A percentile compares a stretch with the other conserved stretches of the same genome.
phyloP scores from a whole-genome alignment of 2,113 vertebrate genomes.

The Speoplatyrhinus poulsoni region DNA sequence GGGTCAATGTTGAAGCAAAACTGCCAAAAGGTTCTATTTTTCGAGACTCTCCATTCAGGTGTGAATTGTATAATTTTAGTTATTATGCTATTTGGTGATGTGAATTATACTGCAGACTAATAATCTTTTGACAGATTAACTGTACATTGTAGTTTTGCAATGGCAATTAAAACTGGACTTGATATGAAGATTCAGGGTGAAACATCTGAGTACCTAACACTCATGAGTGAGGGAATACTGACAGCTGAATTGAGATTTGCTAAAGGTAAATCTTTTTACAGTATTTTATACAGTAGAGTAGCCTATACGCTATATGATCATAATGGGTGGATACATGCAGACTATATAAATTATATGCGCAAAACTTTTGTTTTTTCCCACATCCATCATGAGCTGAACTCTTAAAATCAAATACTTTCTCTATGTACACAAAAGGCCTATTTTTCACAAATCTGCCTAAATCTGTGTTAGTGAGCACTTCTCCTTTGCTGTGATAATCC shows the following conservation, averaged over 20 bases:
- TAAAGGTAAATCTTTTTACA: constrained; percentile 49
- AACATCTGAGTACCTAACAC: background rate
- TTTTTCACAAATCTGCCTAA: too few relatives aligned
- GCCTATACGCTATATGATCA: too few relatives aligned
- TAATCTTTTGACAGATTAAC: constrained; percentile 29
- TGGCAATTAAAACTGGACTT: constrained; percentile 24
- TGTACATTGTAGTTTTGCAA: constrained; percentile 47
- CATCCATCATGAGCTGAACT: too few relatives aligned
- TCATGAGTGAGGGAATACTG: constrained; percentile 42
- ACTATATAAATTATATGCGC: too few relatives aligned
- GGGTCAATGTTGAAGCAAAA: constrained; percentile 44
- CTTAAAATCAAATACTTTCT: too few relatives aligned
- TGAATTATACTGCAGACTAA: background rate
- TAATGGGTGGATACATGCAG: too few relatives aligned
- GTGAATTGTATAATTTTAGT: constrained; percentile 12
- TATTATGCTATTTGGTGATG: background rate
- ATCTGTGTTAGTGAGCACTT: too few relatives aligned
- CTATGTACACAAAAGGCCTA: too few relatives aligned
- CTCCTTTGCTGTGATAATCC: too few relatives aligned
- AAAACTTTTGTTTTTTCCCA: too few relatives aligned
- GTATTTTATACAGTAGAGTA: background rate
- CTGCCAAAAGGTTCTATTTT: constrained; percentile 23
- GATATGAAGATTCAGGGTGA: background rate
- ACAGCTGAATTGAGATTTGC: constrained; percentile 61
- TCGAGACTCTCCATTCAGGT: constrained; percentile 44